These are phyloP conservation scores for Hydropsyche tenuis DNA, from an alignment of 1,140 invertebrate species.

Conservation along the genomic window DNA sequence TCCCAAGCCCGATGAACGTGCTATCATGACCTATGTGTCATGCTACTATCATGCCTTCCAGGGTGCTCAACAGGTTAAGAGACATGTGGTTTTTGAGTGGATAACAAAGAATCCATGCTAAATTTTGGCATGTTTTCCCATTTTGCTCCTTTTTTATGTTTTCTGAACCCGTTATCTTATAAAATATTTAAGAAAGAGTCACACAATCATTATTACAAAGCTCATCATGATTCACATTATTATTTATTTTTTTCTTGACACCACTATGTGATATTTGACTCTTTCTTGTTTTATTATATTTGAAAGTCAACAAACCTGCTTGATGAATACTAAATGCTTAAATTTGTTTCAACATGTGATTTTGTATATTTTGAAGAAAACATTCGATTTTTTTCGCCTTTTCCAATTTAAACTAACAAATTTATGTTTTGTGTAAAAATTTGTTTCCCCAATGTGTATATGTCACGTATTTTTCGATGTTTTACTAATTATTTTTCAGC, in stretches of 20 bases:
- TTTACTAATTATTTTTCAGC: no score
- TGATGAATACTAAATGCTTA: neutral
- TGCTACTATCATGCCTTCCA: conserved; percentile 99
- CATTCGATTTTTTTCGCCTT: neutral
- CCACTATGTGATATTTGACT: no score
- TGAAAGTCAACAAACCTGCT: neutral
- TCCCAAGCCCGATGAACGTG: conserved; percentile 96
- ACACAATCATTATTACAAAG: neutral
- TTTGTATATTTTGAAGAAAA: neutral
- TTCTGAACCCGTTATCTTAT: neutral
- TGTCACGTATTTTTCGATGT: conserved; percentile 7
- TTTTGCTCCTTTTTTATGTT: neutral
- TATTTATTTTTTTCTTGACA: no score
- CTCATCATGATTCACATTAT: no score
- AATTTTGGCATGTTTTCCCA: conserved; percentile 19
- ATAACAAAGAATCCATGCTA: conserved; percentile 27
- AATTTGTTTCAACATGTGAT: no score
- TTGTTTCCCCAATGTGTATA: no score
- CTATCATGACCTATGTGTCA: conserved; percentile 98
- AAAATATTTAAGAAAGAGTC: neutral
- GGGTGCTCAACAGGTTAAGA: conserved; percentile 90
- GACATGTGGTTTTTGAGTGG: conserved; percentile 21
- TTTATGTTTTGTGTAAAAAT: no score
- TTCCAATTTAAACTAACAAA: no score
- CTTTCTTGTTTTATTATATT: neutral